A percentile compares a stretch with the other conserved stretches of the same genome.
Evolutionary conservation across 1,140 invertebrate genomes (phyloP).

Genomic region (Oncopodura yosiiana): DNA sequence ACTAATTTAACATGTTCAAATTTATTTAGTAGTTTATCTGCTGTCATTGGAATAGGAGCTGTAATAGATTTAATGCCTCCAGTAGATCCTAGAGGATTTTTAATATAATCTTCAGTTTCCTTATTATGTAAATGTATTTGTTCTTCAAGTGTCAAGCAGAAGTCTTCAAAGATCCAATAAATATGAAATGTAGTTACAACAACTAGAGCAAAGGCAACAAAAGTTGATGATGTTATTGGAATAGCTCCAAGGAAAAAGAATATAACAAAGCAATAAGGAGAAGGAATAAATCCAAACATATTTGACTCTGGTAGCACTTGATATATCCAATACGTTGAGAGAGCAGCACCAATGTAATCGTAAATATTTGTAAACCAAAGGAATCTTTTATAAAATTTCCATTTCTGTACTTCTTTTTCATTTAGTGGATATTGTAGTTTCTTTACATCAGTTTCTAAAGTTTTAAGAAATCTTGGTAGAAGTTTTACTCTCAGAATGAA

Average conservation of each 20-base stretch:
- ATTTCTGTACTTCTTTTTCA: not conserved
- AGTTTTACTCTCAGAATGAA: slow-evolving; percentile 13
- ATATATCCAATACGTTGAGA: slow-evolving; percentile 4
- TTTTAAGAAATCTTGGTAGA: slow-evolving; percentile 15
- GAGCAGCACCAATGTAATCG: not conserved
- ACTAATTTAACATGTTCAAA: slow-evolving; percentile 23
- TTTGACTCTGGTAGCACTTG: not conserved
- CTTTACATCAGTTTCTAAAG: slow-evolving; percentile 11
- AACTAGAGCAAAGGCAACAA: slow-evolving; percentile 16
- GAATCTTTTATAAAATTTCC: slow-evolving; percentile 11
- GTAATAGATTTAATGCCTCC: not conserved
- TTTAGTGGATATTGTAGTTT: slow-evolving; percentile 1
- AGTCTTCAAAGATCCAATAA: slow-evolving; percentile 22
- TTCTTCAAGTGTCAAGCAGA: slow-evolving; percentile 10
- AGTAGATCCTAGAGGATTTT: not conserved
- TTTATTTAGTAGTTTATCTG: slow-evolving; percentile 14
- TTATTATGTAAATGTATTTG: slow-evolving; percentile 12
- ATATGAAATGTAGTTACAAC: slow-evolving; percentile 16
- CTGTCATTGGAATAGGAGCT: not conserved
- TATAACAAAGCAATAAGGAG: slow-evolving; percentile 3
- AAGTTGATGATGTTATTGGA: slow-evolving; percentile 5
- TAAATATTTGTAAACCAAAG: slow-evolving; percentile 7
- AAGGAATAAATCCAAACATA: slow-evolving; percentile 13
- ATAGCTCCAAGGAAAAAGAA: slow-evolving; percentile 15
- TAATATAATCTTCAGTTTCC: not conserved